These are phyloP conservation scores for Pangasius sanitwongsei DNA, from an alignment of 2,797 vertebrate genomes.

Conservation along the genomic window DNA sequence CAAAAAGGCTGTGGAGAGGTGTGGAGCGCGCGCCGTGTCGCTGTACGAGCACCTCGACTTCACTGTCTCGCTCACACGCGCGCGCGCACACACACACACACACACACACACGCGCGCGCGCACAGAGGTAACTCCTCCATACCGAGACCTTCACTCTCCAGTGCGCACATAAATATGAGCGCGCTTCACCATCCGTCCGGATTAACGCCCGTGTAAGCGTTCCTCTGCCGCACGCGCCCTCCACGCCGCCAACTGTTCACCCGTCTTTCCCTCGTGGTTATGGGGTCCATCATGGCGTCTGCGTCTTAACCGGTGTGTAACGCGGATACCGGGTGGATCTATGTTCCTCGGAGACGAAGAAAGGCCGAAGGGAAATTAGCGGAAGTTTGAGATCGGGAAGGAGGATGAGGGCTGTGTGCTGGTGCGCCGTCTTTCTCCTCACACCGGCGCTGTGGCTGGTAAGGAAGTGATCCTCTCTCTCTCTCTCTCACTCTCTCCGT, in stretches of 20 bases:
- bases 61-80: slow-evolving; percentile 37
- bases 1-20: slow-evolving; percentile 57
- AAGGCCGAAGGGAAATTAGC: slow-evolving; percentile 80
- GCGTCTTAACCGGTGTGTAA: slow-evolving; percentile 78
- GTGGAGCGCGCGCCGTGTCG: slow-evolving; percentile 26
- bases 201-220: slow-evolving; percentile 77
- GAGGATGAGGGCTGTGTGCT: slow-evolving; percentile 92
- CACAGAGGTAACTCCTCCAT: neutral
- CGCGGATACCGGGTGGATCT: slow-evolving; percentile 90
- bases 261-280: slow-evolving; percentile 69
- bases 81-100: neutral
- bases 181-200: slow-evolving; percentile 72
- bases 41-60: neutral
- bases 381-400: slow-evolving; percentile 84
- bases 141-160: neutral
- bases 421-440: slow-evolving; percentile 90
- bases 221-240: slow-evolving; percentile 6
- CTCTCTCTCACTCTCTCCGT: neutral
- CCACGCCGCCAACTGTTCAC: neutral
- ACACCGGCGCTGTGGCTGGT: slow-evolving; percentile 89
- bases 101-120: neutral
- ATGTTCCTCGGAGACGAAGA: slow-evolving; percentile 87
- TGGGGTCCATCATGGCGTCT: slow-evolving; percentile 75
- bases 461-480: slow-evolving; percentile 57
- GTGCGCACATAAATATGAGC: slow-evolving; percentile 67